Conservation (phyloP, 1,140 invertebrate genomes). For the Phymastichus coffea region DNA sequence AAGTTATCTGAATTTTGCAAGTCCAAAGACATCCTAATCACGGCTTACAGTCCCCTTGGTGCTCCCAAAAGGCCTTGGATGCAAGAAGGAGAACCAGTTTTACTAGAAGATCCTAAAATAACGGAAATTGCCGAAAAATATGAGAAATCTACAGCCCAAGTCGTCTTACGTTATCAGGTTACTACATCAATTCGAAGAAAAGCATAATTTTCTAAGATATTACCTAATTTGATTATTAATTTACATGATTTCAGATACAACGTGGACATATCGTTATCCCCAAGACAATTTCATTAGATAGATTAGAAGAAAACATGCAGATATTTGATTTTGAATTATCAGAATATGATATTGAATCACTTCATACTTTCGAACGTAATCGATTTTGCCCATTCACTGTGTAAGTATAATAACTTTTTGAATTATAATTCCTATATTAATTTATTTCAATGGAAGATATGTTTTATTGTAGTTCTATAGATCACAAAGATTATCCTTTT, state of each 20-base stretch:
- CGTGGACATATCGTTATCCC: slow-evolving; percentile 61
- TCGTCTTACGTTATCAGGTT: slow-evolving; percentile 42
- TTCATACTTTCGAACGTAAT: background rate
- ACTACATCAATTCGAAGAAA: too few relatives aligned
- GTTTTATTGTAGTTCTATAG: slow-evolving; percentile 10
- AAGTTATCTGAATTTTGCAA: slow-evolving; percentile 67
- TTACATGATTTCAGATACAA: slow-evolving; percentile 32
- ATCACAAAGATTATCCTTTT: slow-evolving; percentile 26
- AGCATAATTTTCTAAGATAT: background rate
- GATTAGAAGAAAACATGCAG: slow-evolving; percentile 72
- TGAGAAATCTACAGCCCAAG: slow-evolving; percentile 67
- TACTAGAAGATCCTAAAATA: slow-evolving; percentile 58
- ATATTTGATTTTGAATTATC: slow-evolving; percentile 72
- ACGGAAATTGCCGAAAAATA: slow-evolving; percentile 64
- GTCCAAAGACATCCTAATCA: slow-evolving; percentile 65
- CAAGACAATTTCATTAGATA: slow-evolving; percentile 68
- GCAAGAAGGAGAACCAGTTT: slow-evolving; percentile 17
- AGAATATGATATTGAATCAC: slow-evolving; percentile 36
- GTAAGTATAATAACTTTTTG: background rate
- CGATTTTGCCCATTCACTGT: background rate
- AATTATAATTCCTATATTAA: too few relatives aligned
- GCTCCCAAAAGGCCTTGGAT: slow-evolving; percentile 65
- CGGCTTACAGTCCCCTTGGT: slow-evolving; percentile 78
- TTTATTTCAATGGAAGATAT: too few relatives aligned
- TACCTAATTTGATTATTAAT: background rate